Percentiles rank a stretch among this genome's conserved stretches.
phyloP scores from a whole-genome alignment of 2,888 invertebrate genomes.

The Cyrtodaria siliqua region DNA sequence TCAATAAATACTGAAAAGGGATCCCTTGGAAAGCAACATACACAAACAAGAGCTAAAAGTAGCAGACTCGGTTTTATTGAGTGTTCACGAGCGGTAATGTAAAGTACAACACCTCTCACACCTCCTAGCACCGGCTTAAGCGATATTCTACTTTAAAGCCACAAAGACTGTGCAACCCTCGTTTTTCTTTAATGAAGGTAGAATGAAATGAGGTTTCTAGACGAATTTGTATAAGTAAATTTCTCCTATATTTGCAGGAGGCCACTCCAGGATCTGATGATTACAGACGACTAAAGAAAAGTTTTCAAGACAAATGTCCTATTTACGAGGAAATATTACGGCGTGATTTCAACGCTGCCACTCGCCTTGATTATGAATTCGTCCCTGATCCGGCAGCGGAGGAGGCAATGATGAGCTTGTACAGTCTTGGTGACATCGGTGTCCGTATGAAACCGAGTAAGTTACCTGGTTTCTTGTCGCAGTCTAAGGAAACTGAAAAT shows the following conservation, averaged over 20 bases:
- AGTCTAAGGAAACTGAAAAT: conserved; percentile 38
- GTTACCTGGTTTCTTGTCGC: conserved; percentile 57
- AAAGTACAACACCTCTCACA: too few relatives aligned
- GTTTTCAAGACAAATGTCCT: conserved; percentile 54
- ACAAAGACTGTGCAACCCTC: too few relatives aligned
- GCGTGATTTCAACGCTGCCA: conserved; percentile 49
- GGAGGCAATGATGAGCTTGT: conserved; percentile 26
- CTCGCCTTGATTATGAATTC: conserved; percentile 55
- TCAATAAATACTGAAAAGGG: too few relatives aligned
- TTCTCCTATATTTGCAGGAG: conserved; percentile 24
- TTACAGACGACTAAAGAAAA: conserved; percentile 35
- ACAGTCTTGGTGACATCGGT: conserved; percentile 37
- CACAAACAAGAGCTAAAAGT: too few relatives aligned
- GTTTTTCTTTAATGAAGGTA: too few relatives aligned
- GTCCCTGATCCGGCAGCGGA: conserved; percentile 44
- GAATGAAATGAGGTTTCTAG: too few relatives aligned
- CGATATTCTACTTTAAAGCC: too few relatives aligned
- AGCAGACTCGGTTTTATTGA: too few relatives aligned
- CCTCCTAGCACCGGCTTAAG: too few relatives aligned
- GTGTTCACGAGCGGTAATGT: too few relatives aligned
- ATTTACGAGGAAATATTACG: conserved; percentile 62
- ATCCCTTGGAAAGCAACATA: too few relatives aligned
- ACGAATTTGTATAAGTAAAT: too few relatives aligned
- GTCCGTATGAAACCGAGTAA: conserved; percentile 37
- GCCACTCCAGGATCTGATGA: conserved; percentile 27